Base-by-base conservation (phyloP, 2,888 invertebrate genomes). In the Volucella zonaria region DNA sequence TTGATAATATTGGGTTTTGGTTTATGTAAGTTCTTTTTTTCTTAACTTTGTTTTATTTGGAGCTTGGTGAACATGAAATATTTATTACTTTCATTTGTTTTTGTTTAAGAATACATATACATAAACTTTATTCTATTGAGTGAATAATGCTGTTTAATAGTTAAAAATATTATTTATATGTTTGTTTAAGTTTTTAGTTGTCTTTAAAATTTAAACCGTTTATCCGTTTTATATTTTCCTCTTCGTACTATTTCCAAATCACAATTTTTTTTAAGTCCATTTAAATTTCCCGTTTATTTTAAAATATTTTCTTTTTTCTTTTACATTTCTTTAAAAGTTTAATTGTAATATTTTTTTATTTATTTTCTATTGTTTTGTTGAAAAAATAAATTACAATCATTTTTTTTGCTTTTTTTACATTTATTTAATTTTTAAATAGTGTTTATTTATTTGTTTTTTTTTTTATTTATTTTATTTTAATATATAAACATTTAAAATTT, bases 181-280 rank as follows among this genome's bases (percentile, higher is more conserved):
- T 64, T 4, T 64, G 40, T 49, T 49, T 78, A 38, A 64, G 70
- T 10, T 45, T 67, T 61, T 23, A 56, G 45, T 45, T 54, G 62
- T 76, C 66, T 61, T 56, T 23, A 23, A 23, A 3, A 23, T 15
- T 79, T 49, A 45, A 54, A 45, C 52, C 51, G 31, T 56, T 45
- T 64, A 80, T 80, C 61, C 75, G 42, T 66, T 73, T 73, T 78
- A 73, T 76, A 77, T 86, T 31, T 31, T 87, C 86, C 86, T 74
- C 87, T 88, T 90, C 89, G 87, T 89, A 89, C 89, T 89, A 88
- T 85, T 73, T 89, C 89, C 89, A 88, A 90, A 90, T 90, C 90
- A 90, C 89, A 89, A 88, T 89, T 88, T 90, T 31, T 23, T 88
- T 89, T 76, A 87, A 85, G 74, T 76, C 82, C 85, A 76, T 73